Conservation (phyloP, 2,888 invertebrate genomes). For the Ennomos erosarius region DNA sequence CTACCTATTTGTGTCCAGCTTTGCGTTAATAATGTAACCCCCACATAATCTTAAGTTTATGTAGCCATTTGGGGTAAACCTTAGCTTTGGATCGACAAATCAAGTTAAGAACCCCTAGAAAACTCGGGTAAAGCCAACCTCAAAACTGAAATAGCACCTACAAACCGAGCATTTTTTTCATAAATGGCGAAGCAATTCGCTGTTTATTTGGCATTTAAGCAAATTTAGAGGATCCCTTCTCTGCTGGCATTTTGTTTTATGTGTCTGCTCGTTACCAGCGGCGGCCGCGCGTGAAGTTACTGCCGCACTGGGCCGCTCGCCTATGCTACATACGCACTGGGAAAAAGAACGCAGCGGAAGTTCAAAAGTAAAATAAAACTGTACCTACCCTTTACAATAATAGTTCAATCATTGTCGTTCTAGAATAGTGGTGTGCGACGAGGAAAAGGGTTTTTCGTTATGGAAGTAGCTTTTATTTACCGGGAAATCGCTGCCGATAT, state of each 20-base stretch:
- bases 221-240: conserved; percentile 79
- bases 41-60: conserved; percentile 7
- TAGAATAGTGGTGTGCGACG: too few relatives aligned
- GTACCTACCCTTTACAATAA: too few relatives aligned
- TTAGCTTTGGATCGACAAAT: conserved; percentile 20
- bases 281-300: conserved; percentile 84
- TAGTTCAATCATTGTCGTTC: too few relatives aligned
- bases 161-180: conserved; percentile 64
- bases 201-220: conserved; percentile 84
- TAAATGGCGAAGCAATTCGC: conserved; percentile 81
- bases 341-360: conserved; percentile 31
- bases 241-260: conserved; percentile 84
- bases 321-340: conserved; percentile 41
- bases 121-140: conserved; percentile 25
- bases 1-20: background rate
- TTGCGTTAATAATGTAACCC: conserved; percentile 6
- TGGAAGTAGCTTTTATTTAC: too few relatives aligned
- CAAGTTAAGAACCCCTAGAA: conserved; percentile 27
- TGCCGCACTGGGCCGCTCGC: conserved; percentile 70
- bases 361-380: too few relatives aligned
- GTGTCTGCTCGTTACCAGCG: conserved; percentile 81
- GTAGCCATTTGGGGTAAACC: conserved; percentile 11
- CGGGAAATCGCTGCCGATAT: background rate
- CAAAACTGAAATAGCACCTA: conserved; percentile 41
- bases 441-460: too few relatives aligned